Percentiles rank a stretch among this genome's conserved stretches.
Evolutionary conservation across 30 jellyfish, hydroid and myxozoan species (phyloP).

Genomic region (Aurelia coerulea): DNA sequence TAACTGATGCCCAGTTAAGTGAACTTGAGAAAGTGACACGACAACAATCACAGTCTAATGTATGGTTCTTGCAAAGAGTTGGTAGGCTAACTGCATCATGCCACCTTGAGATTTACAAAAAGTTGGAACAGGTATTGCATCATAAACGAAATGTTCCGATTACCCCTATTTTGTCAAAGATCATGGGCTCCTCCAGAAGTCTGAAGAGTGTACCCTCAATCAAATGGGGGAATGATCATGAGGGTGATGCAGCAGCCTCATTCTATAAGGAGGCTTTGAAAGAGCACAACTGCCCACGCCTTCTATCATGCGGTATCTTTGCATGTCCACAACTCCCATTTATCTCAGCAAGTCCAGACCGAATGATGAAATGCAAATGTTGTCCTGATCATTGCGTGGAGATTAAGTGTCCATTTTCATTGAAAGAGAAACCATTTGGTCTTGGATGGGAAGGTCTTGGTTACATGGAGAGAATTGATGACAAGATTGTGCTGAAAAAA

Average conservation of each 20-base stretch:
- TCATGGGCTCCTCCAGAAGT: not conserved
- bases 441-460: not conserved
- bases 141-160: not conserved
- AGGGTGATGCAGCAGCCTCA: conserved; percentile 6
- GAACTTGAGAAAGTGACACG: not conserved
- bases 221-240: conserved; percentile 10
- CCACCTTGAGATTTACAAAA: not conserved
- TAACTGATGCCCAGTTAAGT: not conserved
- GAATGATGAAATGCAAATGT: conserved; percentile 20
- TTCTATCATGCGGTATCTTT: not conserved
- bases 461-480: not conserved
- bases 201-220: not conserved
- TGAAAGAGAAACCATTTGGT: not conserved
- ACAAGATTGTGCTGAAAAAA: conserved; percentile 1
- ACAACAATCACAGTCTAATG: not conserved
- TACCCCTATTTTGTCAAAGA: not conserved
- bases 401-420: not conserved
- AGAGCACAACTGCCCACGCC: not conserved
- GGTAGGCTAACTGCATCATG: not conserved
- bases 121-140: not conserved
- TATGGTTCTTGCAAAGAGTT: not conserved
- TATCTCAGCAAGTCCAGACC: conserved; percentile 11
- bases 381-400: conserved; percentile 1
- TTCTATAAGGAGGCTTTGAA: conserved; percentile 11
- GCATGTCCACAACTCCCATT: conserved; percentile 1